phyloP scores from a whole-genome alignment of 2,888 invertebrate species.

The Brachynemurus nebulosus region DNA sequence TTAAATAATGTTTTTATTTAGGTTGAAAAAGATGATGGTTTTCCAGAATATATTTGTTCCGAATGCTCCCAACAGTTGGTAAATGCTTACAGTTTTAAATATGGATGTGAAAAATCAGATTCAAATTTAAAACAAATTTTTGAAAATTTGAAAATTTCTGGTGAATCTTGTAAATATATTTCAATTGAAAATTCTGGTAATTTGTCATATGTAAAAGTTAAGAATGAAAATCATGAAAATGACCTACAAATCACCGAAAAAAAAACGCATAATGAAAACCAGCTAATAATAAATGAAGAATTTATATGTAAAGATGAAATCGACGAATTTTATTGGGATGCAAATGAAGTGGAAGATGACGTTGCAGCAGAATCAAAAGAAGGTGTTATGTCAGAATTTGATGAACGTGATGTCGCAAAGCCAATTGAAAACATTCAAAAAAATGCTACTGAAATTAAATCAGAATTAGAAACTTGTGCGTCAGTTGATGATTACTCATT shows the following conservation, averaged over 20 bases:
- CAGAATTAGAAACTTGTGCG: background rate
- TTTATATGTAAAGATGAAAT: background rate
- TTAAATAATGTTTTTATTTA: background rate
- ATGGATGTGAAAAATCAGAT: conserved; percentile 28
- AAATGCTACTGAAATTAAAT: background rate
- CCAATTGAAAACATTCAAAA: background rate
- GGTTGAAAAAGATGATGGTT: conserved; percentile 26
- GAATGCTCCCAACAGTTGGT: conserved; percentile 25
- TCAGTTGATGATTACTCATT: background rate
- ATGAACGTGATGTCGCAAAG: background rate
- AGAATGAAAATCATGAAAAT: background rate
- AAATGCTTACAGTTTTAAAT: conserved; percentile 27
- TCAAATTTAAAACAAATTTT: conserved; percentile 20
- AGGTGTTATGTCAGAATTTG: background rate
- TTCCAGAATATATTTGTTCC: conserved; percentile 29
- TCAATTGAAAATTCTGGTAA: background rate
- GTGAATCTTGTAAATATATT: background rate
- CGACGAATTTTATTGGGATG: too few species aligned
- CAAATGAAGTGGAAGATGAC: background rate
- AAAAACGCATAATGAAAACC: background rate
- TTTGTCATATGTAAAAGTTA: background rate
- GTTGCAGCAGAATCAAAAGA: background rate
- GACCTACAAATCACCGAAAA: background rate
- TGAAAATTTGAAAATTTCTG: background rate
- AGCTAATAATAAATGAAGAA: background rate